These are phyloP conservation scores for Atherix ibis DNA, from an alignment of 2,888 invertebrate genomes.

Conservation along the genomic window DNA sequence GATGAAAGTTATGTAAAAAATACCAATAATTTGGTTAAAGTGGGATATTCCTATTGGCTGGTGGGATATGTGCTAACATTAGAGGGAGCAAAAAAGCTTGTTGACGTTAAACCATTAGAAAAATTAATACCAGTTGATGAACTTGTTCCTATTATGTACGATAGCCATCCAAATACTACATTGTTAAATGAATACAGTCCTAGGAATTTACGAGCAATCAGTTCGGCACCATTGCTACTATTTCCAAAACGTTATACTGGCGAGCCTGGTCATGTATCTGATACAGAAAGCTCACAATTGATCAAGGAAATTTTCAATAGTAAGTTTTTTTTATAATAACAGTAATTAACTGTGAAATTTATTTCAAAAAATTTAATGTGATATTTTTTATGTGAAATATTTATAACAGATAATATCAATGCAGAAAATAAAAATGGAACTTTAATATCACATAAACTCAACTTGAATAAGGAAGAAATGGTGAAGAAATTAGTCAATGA, in stretches of 20 bases:
- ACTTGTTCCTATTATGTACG: conserved; percentile 88
- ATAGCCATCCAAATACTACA: conserved; percentile 63
- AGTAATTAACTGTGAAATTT: too few relatives aligned
- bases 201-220: conserved; percentile 70
- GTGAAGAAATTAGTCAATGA: too few relatives aligned
- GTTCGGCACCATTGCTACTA: conserved; percentile 72
- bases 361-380: too few relatives aligned
- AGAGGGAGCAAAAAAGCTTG: conserved; percentile 68
- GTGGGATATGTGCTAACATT: conserved; percentile 73
- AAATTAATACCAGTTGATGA: conserved; percentile 93
- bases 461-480: too few relatives aligned
- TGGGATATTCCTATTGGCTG: conserved; percentile 96
- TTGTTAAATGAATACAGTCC: conserved; percentile 65
- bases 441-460: too few relatives aligned
- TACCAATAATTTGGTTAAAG: conserved; percentile 51
- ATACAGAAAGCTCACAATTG: conserved; percentile 95
- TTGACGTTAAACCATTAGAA: conserved; percentile 57
- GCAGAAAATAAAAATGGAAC: too few relatives aligned
- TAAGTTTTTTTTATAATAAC: too few relatives aligned
- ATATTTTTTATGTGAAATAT: too few relatives aligned
- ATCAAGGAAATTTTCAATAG: too few relatives aligned
- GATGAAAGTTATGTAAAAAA: conserved; percentile 55
- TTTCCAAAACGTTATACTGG: conserved; percentile 92
- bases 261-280: conserved; percentile 81
- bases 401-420: too few relatives aligned